phyloP scores from a whole-genome alignment of 2,888 invertebrate species.

The Serrognathus titanus region DNA sequence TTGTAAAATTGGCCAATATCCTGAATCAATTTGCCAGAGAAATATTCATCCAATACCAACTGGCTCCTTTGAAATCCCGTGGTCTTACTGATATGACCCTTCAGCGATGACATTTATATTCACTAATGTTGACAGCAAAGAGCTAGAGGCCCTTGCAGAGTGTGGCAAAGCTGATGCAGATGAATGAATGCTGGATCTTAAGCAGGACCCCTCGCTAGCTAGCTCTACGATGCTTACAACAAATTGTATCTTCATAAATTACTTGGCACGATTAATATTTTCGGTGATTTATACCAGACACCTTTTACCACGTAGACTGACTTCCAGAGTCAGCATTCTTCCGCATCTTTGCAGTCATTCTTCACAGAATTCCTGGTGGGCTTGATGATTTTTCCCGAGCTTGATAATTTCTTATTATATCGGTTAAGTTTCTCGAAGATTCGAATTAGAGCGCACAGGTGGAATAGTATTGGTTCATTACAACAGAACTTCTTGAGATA shows the following conservation, averaged over 20 bases:
- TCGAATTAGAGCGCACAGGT: constrained; percentile 42
- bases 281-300: constrained; percentile 94
- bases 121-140: constrained; percentile 75
- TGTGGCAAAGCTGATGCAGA: constrained; percentile 40
- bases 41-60: constrained; percentile 83
- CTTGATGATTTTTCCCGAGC: constrained; percentile 81
- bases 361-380: constrained; percentile 89
- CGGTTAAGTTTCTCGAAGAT: constrained; percentile 48
- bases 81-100: constrained; percentile 75
- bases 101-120: constrained; percentile 85
- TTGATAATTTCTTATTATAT: constrained; percentile 71
- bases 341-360: constrained; percentile 92
- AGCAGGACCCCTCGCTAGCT: too few species aligned
- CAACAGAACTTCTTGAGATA: constrained; percentile 74
- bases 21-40: constrained; percentile 51
- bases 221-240: constrained; percentile 92
- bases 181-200: constrained; percentile 44
- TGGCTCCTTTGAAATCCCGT: constrained; percentile 87
- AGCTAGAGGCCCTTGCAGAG: constrained; percentile 55
- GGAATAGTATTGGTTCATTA: constrained; percentile 72
- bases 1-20: constrained; percentile 46
- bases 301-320: constrained; percentile 92
- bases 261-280: constrained; percentile 79
- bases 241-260: constrained; percentile 90
- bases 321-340: constrained; percentile 94